Conservation (phyloP, 2,888 invertebrate species). For the Dromius quadrimaculatus region DNA sequence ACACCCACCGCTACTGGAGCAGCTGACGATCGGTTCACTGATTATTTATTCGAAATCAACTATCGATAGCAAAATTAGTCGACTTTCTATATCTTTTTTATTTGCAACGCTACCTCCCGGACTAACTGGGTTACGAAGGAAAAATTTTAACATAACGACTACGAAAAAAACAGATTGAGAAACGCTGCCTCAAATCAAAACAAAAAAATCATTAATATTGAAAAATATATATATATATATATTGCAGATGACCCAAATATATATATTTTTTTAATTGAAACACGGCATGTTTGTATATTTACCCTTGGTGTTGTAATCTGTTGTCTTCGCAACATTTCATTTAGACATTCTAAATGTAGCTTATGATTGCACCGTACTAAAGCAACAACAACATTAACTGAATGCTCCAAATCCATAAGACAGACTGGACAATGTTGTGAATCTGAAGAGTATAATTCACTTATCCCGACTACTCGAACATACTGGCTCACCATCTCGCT, state of each 20-base stretch:
- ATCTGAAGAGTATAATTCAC: constrained; percentile 71
- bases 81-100: too few relatives aligned
- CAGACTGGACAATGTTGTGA: constrained; percentile 81
- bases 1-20: too few relatives aligned
- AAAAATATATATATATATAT: too few relatives aligned
- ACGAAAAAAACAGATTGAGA: too few relatives aligned
- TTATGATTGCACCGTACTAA: constrained; percentile 82
- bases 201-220: too few relatives aligned
- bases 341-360: constrained; percentile 84
- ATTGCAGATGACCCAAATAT: not conserved
- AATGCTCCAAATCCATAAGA: constrained; percentile 72
- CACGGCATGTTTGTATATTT: not conserved
- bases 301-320: constrained; percentile 64
- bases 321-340: constrained; percentile 78
- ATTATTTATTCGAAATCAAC: too few relatives aligned
- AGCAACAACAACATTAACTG: constrained; percentile 71
- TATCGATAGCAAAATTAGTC: too few relatives aligned
- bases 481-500: constrained; percentile 77
- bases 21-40: too few relatives aligned
- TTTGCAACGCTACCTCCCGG: too few relatives aligned
- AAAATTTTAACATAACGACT: too few relatives aligned
- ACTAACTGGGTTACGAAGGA: too few relatives aligned
- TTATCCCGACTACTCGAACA: constrained; percentile 76
- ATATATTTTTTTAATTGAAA: not conserved
- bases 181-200: too few relatives aligned